Percentiles rank a stretch among this genome's conserved stretches.
Evolutionary conservation across 2,113 vertebrate genomes (phyloP).

Genomic region (Poeciliopsis occidentalis): DNA sequence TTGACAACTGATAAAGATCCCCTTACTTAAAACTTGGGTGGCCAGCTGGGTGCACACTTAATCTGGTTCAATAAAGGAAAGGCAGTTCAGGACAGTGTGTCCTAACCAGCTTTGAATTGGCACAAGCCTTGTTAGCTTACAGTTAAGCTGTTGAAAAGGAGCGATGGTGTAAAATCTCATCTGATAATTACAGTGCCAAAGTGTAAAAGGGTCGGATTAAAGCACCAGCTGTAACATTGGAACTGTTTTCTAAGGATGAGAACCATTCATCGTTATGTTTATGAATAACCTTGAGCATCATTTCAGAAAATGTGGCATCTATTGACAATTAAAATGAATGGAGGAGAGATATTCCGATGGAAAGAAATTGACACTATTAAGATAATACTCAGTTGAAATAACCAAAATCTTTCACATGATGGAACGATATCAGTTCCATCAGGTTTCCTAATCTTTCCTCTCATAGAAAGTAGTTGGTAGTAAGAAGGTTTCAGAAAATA

Average conservation of each 20-base stretch:
- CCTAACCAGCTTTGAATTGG: conserved; percentile 2
- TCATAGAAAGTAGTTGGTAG: too few species aligned
- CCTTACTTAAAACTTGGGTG: conserved; percentile 12
- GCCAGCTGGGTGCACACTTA: conserved; percentile 1
- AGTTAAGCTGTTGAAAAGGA: conserved; percentile 8
- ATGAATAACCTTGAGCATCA: conserved; percentile 5
- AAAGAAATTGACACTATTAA: background rate
- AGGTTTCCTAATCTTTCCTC: too few species aligned
- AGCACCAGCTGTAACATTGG: conserved; percentile 20
- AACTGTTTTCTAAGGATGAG: conserved; percentile 5
- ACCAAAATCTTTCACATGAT: background rate
- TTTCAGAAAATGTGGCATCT: conserved; percentile 2
- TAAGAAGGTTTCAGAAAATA: too few species aligned
- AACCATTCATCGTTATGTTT: background rate
- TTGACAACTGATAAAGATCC: conserved; percentile 22
- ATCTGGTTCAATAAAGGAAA: background rate
- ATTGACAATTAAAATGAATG: background rate
- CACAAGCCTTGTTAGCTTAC: background rate
- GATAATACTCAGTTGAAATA: background rate
- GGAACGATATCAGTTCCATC: too few species aligned
- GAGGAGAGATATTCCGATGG: background rate
- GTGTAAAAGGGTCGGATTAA: conserved; percentile 1
- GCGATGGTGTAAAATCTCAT: conserved; percentile 21
- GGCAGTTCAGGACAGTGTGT: background rate
- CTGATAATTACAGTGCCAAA: conserved; percentile 15